Conservation (phyloP, 1,140 invertebrate genomes). For the Zophobas morio region DNA sequence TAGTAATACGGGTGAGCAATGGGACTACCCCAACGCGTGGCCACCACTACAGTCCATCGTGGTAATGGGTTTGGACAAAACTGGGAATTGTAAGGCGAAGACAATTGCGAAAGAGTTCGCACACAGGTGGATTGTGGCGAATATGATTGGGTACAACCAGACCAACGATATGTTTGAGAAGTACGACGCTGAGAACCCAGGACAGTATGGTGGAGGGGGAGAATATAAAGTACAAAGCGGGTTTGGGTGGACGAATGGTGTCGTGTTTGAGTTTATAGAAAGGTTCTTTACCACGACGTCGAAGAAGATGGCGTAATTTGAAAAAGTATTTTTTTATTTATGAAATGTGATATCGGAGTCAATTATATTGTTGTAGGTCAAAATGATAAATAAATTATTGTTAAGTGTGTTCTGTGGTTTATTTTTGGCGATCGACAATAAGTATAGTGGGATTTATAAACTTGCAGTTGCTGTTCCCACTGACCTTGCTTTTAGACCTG, state of each 20-base stretch:
- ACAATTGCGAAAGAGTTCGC: slow-evolving; percentile 79
- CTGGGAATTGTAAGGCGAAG: slow-evolving; percentile 69
- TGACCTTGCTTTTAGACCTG: no score
- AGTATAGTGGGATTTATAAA: no score
- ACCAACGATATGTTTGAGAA: slow-evolving; percentile 86
- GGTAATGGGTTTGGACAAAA: slow-evolving; percentile 77
- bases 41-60: slow-evolving; percentile 86
- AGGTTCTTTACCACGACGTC: neutral
- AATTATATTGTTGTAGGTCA: no score
- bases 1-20: slow-evolving; percentile 82
- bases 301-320: neutral
- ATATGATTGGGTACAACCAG: slow-evolving; percentile 73
- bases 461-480: no score
- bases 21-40: slow-evolving; percentile 93
- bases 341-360: no score
- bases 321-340: no score
- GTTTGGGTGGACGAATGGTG: slow-evolving; percentile 97
- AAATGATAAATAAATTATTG: no score
- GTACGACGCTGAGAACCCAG: slow-evolving; percentile 81
- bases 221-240: slow-evolving; percentile 91
- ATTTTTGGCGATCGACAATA: no score
- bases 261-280: slow-evolving; percentile 63
- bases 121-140: slow-evolving; percentile 80
- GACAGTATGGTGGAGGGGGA: slow-evolving; percentile 85
- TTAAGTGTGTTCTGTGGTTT: no score